These are phyloP conservation scores for Epizoanthus fatuus DNA, from an alignment of 92 coral and sea anemone genomes.

Conservation along the genomic window DNA sequence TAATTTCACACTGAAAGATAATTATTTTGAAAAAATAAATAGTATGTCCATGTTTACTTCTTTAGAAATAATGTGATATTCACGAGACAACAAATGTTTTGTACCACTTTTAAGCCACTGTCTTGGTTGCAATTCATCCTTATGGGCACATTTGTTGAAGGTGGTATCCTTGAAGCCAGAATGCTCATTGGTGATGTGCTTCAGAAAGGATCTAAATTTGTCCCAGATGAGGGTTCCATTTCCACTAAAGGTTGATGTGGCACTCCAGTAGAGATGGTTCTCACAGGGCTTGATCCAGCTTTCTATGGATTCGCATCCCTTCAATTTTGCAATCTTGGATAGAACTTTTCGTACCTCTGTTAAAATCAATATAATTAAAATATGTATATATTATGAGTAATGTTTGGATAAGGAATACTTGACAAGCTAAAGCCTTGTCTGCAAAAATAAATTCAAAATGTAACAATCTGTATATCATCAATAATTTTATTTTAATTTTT, in stretches of 20 bases:
- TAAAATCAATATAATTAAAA: neutral
- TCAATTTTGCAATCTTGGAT: neutral
- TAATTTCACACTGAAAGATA: neutral
- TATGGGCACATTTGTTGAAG: slow-evolving; percentile 31
- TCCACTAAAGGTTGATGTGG: too few species aligned
- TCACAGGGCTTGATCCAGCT: too few species aligned
- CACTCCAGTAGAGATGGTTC: too few species aligned
- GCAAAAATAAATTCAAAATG: too few species aligned
- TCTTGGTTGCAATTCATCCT: slow-evolving; percentile 52
- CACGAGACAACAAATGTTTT: neutral
- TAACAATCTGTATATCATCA: neutral
- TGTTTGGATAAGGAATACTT: too few species aligned
- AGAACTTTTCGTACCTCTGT: neutral
- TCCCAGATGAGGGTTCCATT: too few species aligned
- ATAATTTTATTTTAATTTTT: neutral
- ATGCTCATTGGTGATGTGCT: too few species aligned
- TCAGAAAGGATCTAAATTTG: too few species aligned
- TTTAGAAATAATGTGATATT: neutral
- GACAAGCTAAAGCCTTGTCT: too few species aligned
- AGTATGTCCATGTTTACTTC: neutral
- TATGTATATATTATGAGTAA: neutral
- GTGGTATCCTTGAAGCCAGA: slow-evolving; percentile 21
- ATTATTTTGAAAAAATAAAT: neutral
- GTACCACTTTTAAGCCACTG: slow-evolving; percentile 65
- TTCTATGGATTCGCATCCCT: too few species aligned